Percentiles rank a stretch among this genome's conserved stretches.
Conservation (phyloP, 2,888 invertebrate genomes). For the Andrena trimmerana region DNA sequence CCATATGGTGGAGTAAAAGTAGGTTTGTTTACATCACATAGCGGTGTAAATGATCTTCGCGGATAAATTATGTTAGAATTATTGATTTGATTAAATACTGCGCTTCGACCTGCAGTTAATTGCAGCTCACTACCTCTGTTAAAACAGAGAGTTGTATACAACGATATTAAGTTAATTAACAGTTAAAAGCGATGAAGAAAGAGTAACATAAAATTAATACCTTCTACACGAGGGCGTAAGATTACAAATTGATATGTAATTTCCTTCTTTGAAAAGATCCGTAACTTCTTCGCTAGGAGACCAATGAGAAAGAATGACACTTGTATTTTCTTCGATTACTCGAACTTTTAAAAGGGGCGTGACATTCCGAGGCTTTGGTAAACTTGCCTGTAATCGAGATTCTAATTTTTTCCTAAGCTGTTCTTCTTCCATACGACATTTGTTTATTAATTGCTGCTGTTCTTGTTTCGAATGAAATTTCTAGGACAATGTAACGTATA, state of each 20-base stretch:
- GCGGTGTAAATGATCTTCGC: conserved; percentile 84
- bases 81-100: conserved; percentile 84
- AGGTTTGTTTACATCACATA: conserved; percentile 84
- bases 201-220: conserved; percentile 79
- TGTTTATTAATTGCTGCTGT: conserved; percentile 83
- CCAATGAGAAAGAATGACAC: conserved; percentile 89
- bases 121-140: conserved; percentile 85
- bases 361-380: conserved; percentile 82
- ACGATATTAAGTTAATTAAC: background rate
- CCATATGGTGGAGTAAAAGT: conserved; percentile 86
- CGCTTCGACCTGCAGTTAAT: conserved; percentile 86
- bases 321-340: conserved; percentile 83
- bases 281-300: conserved; percentile 88
- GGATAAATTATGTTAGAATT: conserved; percentile 70
- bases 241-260: conserved; percentile 87
- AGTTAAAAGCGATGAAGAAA: conserved; percentile 11
- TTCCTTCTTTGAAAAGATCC: conserved; percentile 88
- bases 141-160: background rate
- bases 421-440: conserved; percentile 75
- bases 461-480: conserved; percentile 85
- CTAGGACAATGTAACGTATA: conserved; percentile 77
- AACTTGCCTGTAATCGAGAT: conserved; percentile 75
- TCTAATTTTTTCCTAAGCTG: conserved; percentile 76
- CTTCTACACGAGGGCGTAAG: conserved; percentile 86
- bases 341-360: conserved; percentile 85